Conservation (phyloP, 2,113 vertebrate genomes). For the Zootoca vivipara region DNA sequence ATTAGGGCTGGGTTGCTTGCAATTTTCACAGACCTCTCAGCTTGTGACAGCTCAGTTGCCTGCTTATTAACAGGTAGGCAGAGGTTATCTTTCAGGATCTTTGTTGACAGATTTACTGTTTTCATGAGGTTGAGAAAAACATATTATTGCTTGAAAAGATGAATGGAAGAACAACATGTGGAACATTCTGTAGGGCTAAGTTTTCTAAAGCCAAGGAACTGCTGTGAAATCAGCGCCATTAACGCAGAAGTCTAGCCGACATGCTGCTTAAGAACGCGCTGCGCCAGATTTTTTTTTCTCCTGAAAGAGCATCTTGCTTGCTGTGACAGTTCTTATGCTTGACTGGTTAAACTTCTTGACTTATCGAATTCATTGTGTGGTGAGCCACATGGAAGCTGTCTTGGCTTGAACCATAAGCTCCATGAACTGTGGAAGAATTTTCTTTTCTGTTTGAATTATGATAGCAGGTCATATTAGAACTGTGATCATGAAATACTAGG, state of each 20-base stretch:
- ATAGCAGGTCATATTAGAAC: neutral
- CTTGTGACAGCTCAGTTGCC: slow-evolving; percentile 20
- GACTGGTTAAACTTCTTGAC: neutral
- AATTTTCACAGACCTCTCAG: neutral
- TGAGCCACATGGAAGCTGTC: neutral
- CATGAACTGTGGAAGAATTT: neutral
- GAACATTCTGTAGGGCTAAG: slow-evolving; percentile 40
- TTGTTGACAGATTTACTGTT: slow-evolving; percentile 27
- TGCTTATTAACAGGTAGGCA: slow-evolving; percentile 30
- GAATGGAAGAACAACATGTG: slow-evolving; percentile 37
- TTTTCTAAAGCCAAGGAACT: slow-evolving; percentile 43
- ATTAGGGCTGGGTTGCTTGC: neutral
- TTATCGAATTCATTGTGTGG: rapidly evolving
- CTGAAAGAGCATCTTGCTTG: neutral
- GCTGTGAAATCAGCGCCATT: slow-evolving; percentile 8
- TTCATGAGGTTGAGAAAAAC: slow-evolving; percentile 38
- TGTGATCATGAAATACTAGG: neutral
- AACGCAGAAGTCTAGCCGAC: neutral
- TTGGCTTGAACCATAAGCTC: slow-evolving; percentile 18
- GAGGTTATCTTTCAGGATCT: slow-evolving; percentile 51
- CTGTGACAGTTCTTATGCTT: slow-evolving; percentile 30
- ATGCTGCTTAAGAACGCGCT: slow-evolving; percentile 18
- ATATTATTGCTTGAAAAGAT: slow-evolving; percentile 41
- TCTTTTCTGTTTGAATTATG: neutral
- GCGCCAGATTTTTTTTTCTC: neutral